These are phyloP conservation scores for Cyanistes caeruleus DNA, from an alignment of 2,113 vertebrate species.

Conservation along the genomic window DNA sequence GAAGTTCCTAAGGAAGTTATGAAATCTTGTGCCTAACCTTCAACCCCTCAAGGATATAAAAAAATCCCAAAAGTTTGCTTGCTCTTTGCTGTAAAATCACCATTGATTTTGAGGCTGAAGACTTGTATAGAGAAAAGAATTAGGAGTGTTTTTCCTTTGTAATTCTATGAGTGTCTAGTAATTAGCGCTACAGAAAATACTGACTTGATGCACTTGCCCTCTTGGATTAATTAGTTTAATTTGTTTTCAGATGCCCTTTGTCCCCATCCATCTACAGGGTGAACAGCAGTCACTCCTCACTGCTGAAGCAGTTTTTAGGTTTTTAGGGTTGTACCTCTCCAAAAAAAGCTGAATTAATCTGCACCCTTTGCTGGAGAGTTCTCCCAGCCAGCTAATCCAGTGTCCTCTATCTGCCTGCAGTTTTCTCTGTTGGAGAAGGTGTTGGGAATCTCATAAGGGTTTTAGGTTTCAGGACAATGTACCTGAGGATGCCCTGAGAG, in stretches of 20 bases:
- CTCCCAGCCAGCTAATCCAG: not conserved
- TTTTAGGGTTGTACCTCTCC: not conserved
- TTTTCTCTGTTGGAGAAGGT: not conserved
- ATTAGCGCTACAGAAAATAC: not conserved
- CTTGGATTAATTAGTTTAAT: not conserved
- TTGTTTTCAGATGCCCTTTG: not conserved
- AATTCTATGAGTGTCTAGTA: not conserved
- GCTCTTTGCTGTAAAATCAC: not conserved
- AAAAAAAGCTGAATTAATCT: not conserved
- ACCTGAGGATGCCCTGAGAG: not conserved
- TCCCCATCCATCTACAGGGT: not conserved
- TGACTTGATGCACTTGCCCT: not conserved
- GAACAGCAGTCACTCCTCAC: not conserved
- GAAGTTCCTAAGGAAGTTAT: slow-evolving; percentile 4
- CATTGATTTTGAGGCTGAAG: not conserved
- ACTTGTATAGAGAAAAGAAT: not conserved
- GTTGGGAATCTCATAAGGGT: rapidly evolving
- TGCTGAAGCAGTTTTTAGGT: not conserved
- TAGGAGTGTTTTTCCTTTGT: not conserved
- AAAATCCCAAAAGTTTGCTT: not conserved
- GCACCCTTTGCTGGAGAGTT: not conserved
- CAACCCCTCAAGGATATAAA: not conserved
- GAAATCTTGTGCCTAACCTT: slow-evolving; percentile 11
- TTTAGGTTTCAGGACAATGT: not conserved
- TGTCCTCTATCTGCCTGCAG: not conserved